phyloP scores from a whole-genome alignment of 2,888 invertebrate species.

The Drosophila siamana region DNA sequence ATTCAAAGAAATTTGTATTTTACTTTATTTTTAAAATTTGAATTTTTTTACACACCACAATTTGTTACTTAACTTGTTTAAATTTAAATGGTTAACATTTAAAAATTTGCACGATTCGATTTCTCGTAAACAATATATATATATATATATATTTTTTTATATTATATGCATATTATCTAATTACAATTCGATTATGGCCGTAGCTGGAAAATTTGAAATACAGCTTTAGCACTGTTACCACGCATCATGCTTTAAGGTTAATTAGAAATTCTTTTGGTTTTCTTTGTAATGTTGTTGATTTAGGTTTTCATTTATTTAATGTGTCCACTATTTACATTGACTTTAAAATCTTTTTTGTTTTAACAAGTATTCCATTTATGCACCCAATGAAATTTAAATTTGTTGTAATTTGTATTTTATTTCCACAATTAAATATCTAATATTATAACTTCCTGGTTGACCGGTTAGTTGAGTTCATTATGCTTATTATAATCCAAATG shows the following conservation, averaged over 20 bases:
- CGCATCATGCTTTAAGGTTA: conserved; percentile 20
- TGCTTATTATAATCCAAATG: conserved; percentile 24
- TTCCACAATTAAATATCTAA: conserved; percentile 4
- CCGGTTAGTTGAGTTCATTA: neutral
- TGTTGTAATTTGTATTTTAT: conserved; percentile 9
- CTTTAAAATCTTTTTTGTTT: conserved; percentile 11
- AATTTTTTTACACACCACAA: conserved; percentile 70
- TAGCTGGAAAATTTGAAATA: conserved; percentile 30
- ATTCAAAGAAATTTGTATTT: conserved; percentile 67
- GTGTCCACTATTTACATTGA: conserved; percentile 28
- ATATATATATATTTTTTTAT: too few species aligned
- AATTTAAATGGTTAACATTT: conserved; percentile 56
- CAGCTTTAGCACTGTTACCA: conserved; percentile 29
- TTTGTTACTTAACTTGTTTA: conserved; percentile 46
- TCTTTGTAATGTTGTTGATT: neutral
- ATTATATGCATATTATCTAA: conserved; percentile 23
- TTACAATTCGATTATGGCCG: conserved; percentile 37
- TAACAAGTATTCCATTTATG: conserved; percentile 28
- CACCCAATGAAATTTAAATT: conserved; percentile 20
- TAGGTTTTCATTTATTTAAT: conserved; percentile 1
- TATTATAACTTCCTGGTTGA: conserved; percentile 5
- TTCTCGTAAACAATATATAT: conserved; percentile 46
- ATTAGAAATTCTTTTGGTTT: conserved; percentile 16
- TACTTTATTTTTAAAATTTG: conserved; percentile 69
- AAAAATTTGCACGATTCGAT: conserved; percentile 58